Percentiles rank a stretch among this genome's conserved stretches.
These are phyloP conservation scores for Lamellibrachia luymesi DNA, from an alignment of 1,140 invertebrate genomes.

Conservation along the genomic window DNA sequence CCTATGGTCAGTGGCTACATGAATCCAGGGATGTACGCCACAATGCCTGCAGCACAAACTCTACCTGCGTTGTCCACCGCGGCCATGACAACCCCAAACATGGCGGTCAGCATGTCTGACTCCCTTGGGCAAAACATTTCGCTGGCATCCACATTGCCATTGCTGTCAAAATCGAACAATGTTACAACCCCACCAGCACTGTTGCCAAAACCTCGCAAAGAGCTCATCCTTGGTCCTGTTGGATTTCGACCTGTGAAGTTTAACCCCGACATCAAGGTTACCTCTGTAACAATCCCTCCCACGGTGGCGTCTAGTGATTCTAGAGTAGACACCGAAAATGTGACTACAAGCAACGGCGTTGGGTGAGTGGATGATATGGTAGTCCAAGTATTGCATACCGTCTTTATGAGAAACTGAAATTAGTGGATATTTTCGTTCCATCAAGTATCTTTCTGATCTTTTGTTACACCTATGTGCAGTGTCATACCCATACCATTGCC, in stretches of 20 bases:
- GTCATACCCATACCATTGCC: too few species aligned
- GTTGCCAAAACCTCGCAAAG: not conserved
- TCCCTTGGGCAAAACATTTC: not conserved
- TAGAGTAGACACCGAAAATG: not conserved
- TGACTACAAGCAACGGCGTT: not conserved
- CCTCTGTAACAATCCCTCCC: not conserved
- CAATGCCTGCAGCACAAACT: not conserved
- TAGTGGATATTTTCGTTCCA: not conserved
- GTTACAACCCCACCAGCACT: not conserved
- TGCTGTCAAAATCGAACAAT: not conserved
- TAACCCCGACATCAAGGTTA: not conserved
- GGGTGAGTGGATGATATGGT: not conserved
- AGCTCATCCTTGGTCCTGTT: not conserved
- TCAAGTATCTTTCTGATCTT: not conserved
- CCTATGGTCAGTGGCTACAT: not conserved
- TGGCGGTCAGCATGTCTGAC: not conserved
- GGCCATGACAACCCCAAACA: not conserved
- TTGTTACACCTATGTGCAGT: not conserved
- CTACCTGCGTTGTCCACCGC: not conserved
- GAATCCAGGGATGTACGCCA: not conserved
- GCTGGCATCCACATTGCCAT: not conserved
- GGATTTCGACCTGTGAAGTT: not conserved
- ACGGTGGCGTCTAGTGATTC: not conserved
- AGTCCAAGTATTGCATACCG: not conserved
- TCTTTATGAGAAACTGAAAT: not conserved